These are phyloP conservation scores for Troides aeacus DNA, from an alignment of 2,888 invertebrate species.

Conservation along the genomic window DNA sequence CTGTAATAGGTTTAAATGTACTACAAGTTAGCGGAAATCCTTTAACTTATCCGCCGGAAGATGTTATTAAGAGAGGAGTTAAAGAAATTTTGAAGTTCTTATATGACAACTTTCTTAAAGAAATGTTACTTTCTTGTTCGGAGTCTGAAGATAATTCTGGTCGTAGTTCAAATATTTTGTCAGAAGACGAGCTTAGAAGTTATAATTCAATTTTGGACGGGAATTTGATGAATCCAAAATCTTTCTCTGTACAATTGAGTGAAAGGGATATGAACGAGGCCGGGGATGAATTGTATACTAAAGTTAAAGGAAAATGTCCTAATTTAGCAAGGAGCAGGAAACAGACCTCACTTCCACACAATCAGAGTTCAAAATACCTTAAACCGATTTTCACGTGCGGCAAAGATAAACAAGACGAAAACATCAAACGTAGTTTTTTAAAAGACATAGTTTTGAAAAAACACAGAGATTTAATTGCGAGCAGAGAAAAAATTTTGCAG, in stretches of 20 bases:
- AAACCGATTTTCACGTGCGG: constrained; percentile 44
- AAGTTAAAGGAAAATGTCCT: constrained; percentile 60
- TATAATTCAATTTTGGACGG: constrained; percentile 66
- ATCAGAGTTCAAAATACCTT: constrained; percentile 69
- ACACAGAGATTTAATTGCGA: constrained; percentile 75
- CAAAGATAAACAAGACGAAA: constrained; percentile 49
- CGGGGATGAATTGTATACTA: constrained; percentile 50
- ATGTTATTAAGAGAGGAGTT: constrained; percentile 77
- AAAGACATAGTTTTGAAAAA: constrained; percentile 77
- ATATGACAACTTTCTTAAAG: constrained; percentile 56
- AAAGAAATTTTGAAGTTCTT: constrained; percentile 56
- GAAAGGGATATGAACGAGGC: constrained; percentile 55
- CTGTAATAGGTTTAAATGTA: constrained; percentile 79
- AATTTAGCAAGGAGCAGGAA: constrained; percentile 63
- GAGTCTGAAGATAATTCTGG: constrained; percentile 46
- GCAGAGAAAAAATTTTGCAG: constrained; percentile 80
- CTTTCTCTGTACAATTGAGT: constrained; percentile 55
- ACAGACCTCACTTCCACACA: constrained; percentile 60
- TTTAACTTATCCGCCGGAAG: constrained; percentile 77
- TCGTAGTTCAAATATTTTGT: constrained; percentile 38
- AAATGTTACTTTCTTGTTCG: constrained; percentile 54
- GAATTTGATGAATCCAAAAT: constrained; percentile 43
- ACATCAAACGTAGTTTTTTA: constrained; percentile 62
- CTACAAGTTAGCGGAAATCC: constrained; percentile 83
- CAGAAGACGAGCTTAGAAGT: constrained; percentile 49